Evolutionary conservation across 2,888 invertebrate species (phyloP).

Genomic region (Machimus atricapillus): DNA sequence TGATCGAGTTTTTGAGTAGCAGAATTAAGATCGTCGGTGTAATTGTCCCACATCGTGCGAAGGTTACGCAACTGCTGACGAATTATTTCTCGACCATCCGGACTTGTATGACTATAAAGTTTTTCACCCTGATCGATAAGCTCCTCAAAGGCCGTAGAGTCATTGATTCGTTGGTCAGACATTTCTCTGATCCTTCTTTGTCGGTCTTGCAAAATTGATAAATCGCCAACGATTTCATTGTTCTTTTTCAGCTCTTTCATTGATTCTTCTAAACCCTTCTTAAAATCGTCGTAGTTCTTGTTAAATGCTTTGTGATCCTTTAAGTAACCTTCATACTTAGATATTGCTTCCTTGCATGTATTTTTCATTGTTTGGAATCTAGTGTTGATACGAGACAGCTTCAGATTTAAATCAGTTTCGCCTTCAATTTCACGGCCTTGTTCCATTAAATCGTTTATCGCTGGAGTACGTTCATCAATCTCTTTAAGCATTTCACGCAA

Average conservation of each 20-base stretch:
- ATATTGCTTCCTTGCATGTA: constrained; percentile 81
- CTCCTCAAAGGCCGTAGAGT: constrained; percentile 81
- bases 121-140: constrained; percentile 90
- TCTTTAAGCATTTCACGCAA: constrained; percentile 76
- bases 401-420: constrained; percentile 76
- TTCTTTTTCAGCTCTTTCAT: constrained; percentile 74
- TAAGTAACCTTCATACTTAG: constrained; percentile 82
- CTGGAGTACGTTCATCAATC: constrained; percentile 71
- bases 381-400: constrained; percentile 79
- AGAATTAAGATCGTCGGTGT: constrained; percentile 84
- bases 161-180: constrained; percentile 79
- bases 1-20: constrained; percentile 85
- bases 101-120: constrained; percentile 90
- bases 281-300: constrained; percentile 74
- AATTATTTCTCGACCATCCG: constrained; percentile 91
- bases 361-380: constrained; percentile 84
- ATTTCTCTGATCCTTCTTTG: constrained; percentile 82
- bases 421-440: constrained; percentile 76
- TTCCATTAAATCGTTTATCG: constrained; percentile 73
- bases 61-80: constrained; percentile 85
- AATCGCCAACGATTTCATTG: constrained; percentile 85
- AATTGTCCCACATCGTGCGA: constrained; percentile 86
- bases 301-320: constrained; percentile 86
- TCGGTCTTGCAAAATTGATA: constrained; percentile 80
- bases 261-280: constrained; percentile 77